Base-by-base conservation (phyloP, 2,113 vertebrate species). In the Indicator indicator region DNA sequence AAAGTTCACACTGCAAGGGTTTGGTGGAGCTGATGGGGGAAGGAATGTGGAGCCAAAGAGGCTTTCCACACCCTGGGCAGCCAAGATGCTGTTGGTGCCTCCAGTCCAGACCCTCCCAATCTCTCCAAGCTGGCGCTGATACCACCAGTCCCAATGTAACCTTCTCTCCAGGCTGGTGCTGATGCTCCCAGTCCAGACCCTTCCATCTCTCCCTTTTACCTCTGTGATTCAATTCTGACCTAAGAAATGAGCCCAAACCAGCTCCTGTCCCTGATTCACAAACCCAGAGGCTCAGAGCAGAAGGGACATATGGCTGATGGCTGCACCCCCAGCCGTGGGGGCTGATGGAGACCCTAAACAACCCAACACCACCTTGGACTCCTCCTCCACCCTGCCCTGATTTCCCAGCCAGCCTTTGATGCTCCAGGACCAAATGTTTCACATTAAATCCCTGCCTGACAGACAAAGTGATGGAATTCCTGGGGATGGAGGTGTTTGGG, bases 401-500 rank as follows among this genome's bases (percentile, higher is more conserved):
- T 14, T 36, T 64, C 65, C 5, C 55, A 23, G 8, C 15, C 64
- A 9, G 16, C 9, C 0, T n/a, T 67, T 3, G 7, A 13, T 11
- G 30, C 69, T 40, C 68, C 5, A 1, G 62, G 14, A 46, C 27
- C 23, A 11, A 74, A 82, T 2, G 24, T 5, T 14, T n/a, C 8
- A 0, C 9, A 0, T 16, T 48, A 72, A 44, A 76, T 40, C 65
- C 78, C 65, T 0, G 0, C 68, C 63, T 9, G 33, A 5, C 23
- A 6, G 15, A 15, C 0, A 0, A 4, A 36, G 19, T 0, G 1
- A 40, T 11, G 70, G 52, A 38, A 30, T 52, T 78, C 62, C 44
- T 0, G 0, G 20, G 46, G 54, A 9, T 0, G 3, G 54, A 56
- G 24, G 32, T 0, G 2, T 15, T 11, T 16, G 0, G 3, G 58